Percentiles rank a stretch among this genome's conserved stretches.
Evolutionary conservation across 2,113 vertebrate species (phyloP).

Genomic region (Rattus rattus): DNA sequence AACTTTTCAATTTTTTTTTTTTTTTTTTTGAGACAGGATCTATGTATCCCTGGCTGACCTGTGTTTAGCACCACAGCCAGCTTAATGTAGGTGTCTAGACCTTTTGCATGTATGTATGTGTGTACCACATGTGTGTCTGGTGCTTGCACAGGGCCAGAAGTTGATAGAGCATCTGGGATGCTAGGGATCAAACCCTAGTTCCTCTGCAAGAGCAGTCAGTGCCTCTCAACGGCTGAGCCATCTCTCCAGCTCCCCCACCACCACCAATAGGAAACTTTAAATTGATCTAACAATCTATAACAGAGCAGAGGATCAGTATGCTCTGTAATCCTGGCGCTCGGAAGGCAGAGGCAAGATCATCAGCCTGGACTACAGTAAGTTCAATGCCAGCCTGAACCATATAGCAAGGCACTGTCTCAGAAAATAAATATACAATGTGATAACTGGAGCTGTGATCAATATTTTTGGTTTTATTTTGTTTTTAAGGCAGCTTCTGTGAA

Average conservation of each 20-base stretch:
- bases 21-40: not conserved
- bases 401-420: not conserved
- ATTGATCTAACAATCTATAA: not conserved
- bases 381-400: not conserved
- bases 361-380: too few species aligned
- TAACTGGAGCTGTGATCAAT: not conserved
- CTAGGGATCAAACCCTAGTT: not conserved
- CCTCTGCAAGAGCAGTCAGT: not conserved
- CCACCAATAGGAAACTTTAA: not conserved
- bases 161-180: not conserved
- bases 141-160: not conserved
- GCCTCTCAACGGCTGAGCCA: not conserved
- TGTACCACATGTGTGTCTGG: not conserved
- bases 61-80: not conserved
- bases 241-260: not conserved
- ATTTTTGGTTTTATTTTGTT: constrained; percentile 12
- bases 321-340: not conserved
- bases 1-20: not conserved
- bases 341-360: not conserved
- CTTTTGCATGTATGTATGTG: not conserved
- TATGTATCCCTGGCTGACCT: not conserved
- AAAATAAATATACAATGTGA: not conserved
- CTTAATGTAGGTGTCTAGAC: not conserved
- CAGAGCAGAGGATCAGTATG: not conserved
- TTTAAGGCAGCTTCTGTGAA: not conserved